phyloP scores from a whole-genome alignment of 2,888 invertebrate species.

The Tipula unca region DNA sequence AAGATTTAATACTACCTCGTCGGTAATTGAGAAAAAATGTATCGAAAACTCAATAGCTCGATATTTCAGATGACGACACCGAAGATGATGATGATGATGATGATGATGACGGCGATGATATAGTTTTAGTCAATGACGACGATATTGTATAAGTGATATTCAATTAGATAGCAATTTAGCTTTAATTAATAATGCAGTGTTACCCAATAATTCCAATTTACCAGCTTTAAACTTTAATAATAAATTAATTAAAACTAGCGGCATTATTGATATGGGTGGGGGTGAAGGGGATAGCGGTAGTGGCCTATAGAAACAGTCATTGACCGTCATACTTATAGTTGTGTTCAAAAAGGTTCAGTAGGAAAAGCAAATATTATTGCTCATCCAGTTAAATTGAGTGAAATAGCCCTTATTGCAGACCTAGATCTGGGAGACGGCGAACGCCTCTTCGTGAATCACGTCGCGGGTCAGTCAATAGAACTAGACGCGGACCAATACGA shows the following conservation, averaged over 20 bases:
- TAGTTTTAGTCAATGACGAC: constrained; percentile 3
- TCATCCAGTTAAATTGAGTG: constrained; percentile 9
- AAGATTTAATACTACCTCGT: constrained; percentile 18
- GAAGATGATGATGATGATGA: constrained; percentile 20
- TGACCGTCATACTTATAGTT: not conserved
- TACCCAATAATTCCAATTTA: not conserved
- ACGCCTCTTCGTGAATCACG: constrained; percentile 72
- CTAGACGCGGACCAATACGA: constrained; percentile 61
- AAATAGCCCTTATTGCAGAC: constrained; percentile 64
- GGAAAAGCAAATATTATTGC: not conserved
- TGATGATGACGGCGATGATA: constrained; percentile 21
- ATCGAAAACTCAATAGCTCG: constrained; percentile 32
- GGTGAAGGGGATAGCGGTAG: not conserved
- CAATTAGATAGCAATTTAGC: not conserved
- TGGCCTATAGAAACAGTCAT: not conserved
- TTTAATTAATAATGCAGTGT: not conserved
- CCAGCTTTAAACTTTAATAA: not conserved
- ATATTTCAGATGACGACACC: constrained; percentile 27
- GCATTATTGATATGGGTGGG: not conserved
- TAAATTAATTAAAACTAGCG: not conserved
- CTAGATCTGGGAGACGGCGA: constrained; percentile 51
- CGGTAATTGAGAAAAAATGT: constrained; percentile 25
- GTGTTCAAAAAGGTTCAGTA: not conserved
- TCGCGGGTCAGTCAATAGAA: constrained; percentile 79
- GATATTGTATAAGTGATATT: not conserved